A percentile compares a stretch with the other conserved stretches of the same genome.
Evolutionary conservation across 2,797 vertebrate genomes (phyloP).

Genomic region (Danionella dracula): DNA sequence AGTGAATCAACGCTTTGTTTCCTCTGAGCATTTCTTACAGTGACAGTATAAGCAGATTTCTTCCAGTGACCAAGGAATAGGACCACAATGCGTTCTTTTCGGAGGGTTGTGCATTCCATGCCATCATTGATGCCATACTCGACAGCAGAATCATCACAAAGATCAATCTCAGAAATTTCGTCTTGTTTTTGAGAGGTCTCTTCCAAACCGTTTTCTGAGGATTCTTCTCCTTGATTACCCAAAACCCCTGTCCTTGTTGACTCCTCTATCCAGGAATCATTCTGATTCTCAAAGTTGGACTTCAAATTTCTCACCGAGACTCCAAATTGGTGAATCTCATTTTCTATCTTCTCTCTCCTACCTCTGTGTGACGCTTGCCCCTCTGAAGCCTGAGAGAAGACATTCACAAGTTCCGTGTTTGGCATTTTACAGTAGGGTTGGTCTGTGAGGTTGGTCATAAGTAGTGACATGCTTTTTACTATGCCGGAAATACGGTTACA

Average conservation of each 20-base stretch:
- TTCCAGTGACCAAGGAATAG: slow-evolving; percentile 94
- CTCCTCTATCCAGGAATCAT: slow-evolving; percentile 34
- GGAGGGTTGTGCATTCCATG: slow-evolving; percentile 71
- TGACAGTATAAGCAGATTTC: slow-evolving; percentile 74
- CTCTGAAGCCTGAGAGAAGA: slow-evolving; percentile 68
- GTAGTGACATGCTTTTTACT: slow-evolving; percentile 83
- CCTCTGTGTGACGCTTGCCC: slow-evolving; percentile 58
- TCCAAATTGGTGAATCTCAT: slow-evolving; percentile 84
- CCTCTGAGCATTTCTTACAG: slow-evolving; percentile 63
- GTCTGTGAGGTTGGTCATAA: slow-evolving; percentile 77
- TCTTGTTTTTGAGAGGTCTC: slow-evolving; percentile 27
- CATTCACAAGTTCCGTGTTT: slow-evolving; percentile 69
- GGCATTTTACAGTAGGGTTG: slow-evolving; percentile 73
- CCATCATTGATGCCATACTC: slow-evolving; percentile 60
- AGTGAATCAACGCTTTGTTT: slow-evolving; percentile 55
- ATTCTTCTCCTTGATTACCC: slow-evolving; percentile 8
- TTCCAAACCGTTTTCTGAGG: not conserved
- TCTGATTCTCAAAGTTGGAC: slow-evolving; percentile 79
- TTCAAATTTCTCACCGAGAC: slow-evolving; percentile 85
- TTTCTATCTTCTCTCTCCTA: slow-evolving; percentile 70
- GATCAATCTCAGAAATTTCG: slow-evolving; percentile 51
- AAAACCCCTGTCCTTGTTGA: slow-evolving; percentile 21
- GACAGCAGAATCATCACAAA: slow-evolving; percentile 71
- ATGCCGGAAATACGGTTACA: slow-evolving; percentile 82
- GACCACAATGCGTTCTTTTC: slow-evolving; percentile 87